Evolutionary conservation across 1,140 invertebrate species (phyloP).

Genomic region (Trichomalopsis sarcophagae): DNA sequence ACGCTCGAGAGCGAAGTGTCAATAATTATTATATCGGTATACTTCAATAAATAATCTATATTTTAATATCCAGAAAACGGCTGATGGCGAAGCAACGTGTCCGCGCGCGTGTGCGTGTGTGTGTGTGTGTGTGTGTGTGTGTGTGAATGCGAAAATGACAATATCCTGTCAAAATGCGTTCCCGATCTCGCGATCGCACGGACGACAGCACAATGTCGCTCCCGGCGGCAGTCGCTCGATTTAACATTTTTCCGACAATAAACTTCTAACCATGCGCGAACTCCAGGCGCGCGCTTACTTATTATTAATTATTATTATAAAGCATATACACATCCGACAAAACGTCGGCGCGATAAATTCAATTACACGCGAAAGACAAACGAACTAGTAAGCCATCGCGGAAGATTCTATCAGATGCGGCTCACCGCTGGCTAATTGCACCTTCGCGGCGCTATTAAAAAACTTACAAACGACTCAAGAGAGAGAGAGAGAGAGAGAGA

Average conservation of each 20-base stretch:
- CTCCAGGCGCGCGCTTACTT: not conserved
- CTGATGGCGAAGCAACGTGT: not conserved
- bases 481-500: not conserved
- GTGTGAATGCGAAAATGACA: not conserved
- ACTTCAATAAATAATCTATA: constrained; percentile 44
- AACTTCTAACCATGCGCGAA: constrained; percentile 3
- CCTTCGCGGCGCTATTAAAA: not conserved
- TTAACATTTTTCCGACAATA: constrained; percentile 1
- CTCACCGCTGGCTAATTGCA: not conserved
- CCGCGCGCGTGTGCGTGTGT: not conserved
- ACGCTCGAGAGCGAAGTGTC: constrained; percentile 8
- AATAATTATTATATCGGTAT: constrained; percentile 43
- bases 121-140: not conserved
- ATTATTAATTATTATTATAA: not conserved
- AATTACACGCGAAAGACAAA: constrained; percentile 7
- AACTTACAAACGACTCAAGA: not conserved
- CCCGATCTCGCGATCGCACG: not conserved
- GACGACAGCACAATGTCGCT: not conserved
- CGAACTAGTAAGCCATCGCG: not conserved
- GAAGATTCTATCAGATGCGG: not conserved
- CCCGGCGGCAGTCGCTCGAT: not conserved
- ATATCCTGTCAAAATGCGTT: constrained; percentile 11
- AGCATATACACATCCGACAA: not conserved
- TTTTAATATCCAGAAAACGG: constrained; percentile 34
- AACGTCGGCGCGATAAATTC: constrained; percentile 15